Conservation (phyloP, 2,113 vertebrate species). For the Nothobranchius furzeri region DNA sequence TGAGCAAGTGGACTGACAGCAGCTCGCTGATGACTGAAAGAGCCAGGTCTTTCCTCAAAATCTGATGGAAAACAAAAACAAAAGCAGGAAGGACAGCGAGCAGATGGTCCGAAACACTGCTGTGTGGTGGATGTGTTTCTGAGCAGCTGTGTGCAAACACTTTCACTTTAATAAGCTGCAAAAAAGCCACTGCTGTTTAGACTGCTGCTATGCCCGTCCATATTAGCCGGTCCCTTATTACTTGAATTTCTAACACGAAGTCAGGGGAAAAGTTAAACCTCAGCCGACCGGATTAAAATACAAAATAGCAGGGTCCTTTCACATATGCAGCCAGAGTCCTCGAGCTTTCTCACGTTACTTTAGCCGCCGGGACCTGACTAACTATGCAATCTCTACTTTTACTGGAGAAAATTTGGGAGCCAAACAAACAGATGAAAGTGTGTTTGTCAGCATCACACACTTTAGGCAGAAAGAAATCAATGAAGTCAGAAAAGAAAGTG, state of each 20-base stretch:
- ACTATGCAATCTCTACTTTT: no score
- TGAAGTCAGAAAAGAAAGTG: no score
- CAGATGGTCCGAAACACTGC: constrained; percentile 17
- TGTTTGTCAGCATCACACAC: no score
- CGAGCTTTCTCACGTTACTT: no score
- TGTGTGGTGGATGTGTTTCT: constrained; percentile 3
- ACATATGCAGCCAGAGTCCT: no score
- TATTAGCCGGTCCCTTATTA: not conserved
- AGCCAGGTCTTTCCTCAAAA: not conserved
- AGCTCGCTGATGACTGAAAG: not conserved
- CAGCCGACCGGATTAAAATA: not conserved
- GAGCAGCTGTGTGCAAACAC: constrained; percentile 14
- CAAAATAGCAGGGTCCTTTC: no score
- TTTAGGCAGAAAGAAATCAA: no score
- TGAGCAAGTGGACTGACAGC: no score
- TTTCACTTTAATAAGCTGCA: constrained; percentile 10
- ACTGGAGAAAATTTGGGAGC: no score
- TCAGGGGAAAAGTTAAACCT: not conserved
- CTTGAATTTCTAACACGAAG: not conserved
- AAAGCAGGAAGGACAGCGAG: not conserved
- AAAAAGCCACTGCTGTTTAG: not conserved
- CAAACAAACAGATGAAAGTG: no score
- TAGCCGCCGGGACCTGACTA: no score
- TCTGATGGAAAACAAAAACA: not conserved
- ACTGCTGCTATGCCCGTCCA: not conserved